A percentile compares a stretch with the other conserved stretches of the same genome.
These are phyloP conservation scores for Myripristis jacobus DNA, from an alignment of 2,797 vertebrate genomes.

Conservation along the genomic window DNA sequence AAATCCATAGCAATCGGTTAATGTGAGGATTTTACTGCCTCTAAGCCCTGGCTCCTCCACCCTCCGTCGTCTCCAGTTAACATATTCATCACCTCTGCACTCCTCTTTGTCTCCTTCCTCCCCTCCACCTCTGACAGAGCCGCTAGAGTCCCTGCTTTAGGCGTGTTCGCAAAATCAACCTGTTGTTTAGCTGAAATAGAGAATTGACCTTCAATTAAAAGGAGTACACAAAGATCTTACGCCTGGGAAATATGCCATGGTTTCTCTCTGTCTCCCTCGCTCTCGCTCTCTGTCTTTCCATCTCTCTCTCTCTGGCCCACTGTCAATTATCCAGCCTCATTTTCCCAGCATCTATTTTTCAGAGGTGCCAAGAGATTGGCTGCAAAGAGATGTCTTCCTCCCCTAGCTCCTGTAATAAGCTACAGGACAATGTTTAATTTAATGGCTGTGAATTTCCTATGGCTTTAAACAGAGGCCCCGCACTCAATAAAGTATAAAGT, in stretches of 20 bases:
- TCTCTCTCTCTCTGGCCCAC: conserved; percentile 45
- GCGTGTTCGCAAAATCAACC: conserved; percentile 42
- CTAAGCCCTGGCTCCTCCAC: conserved; percentile 59
- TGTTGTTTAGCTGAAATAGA: conserved; percentile 34
- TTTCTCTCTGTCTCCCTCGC: conserved; percentile 6
- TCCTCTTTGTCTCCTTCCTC: conserved; percentile 39
- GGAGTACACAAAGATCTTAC: conserved; percentile 32
- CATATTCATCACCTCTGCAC: conserved; percentile 64
- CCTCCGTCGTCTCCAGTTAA: conserved; percentile 61
- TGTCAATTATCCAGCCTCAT: conserved; percentile 54
- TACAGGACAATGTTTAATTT: conserved; percentile 62
- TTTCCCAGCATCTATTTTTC: conserved; percentile 61
- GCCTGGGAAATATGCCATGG: conserved; percentile 52
- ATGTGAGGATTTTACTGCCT: conserved; percentile 69
- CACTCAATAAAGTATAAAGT: conserved; percentile 63
- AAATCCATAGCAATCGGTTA: conserved; percentile 74
- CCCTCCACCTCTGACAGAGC: conserved; percentile 32
- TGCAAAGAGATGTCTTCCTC: conserved; percentile 31
- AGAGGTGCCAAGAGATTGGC: conserved; percentile 46
- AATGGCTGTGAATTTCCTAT: conserved; percentile 53
- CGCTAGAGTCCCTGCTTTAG: conserved; percentile 6
- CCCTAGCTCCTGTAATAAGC: conserved; percentile 36
- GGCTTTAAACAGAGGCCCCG: conserved; percentile 31
- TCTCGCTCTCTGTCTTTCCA: conserved; percentile 13
- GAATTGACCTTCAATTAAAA: conserved; percentile 55